Percentiles rank a stretch among this genome's conserved stretches.
Evolutionary conservation across 1,140 invertebrate species (phyloP).

Genomic region (Drosophila leontia): DNA sequence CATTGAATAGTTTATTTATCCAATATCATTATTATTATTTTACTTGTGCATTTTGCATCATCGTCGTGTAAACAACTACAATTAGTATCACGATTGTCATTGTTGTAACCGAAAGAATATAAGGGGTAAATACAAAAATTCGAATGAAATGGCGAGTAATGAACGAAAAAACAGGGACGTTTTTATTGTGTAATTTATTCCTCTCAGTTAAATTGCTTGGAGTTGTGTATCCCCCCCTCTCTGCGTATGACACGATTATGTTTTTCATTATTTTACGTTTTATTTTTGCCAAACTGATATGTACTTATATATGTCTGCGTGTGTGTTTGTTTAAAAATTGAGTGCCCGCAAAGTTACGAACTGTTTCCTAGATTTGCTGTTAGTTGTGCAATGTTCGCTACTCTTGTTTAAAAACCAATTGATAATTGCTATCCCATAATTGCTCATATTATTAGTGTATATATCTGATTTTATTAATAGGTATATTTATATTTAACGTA

Average conservation of each 20-base stretch:
- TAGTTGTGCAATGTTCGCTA: conserved; percentile 72
- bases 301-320: conserved; percentile 69
- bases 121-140: conserved; percentile 14
- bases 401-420: conserved; percentile 76
- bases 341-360: conserved; percentile 49
- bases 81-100: conserved; percentile 84
- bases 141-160: conserved; percentile 16
- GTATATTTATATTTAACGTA: conserved; percentile 45
- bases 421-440: conserved; percentile 71
- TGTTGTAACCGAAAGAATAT: conserved; percentile 69
- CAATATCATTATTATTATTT: conserved; percentile 72
- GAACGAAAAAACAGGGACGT: conserved; percentile 27
- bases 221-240: conserved; percentile 14
- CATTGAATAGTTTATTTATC: conserved; percentile 64
- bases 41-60: conserved; percentile 80
- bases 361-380: conserved; percentile 41
- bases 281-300: conserved; percentile 72
- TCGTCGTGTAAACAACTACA: conserved; percentile 84
- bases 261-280: conserved; percentile 58
- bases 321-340: conserved; percentile 63
- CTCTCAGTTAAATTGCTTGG: conserved; percentile 44
- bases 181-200: conserved; percentile 45
- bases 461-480: conserved; percentile 40
- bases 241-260: conserved; percentile 67
- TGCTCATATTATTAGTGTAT: conserved; percentile 35